Conservation (phyloP, 2,797 vertebrate genomes). For the Rhynchonycteris naso region DNA sequence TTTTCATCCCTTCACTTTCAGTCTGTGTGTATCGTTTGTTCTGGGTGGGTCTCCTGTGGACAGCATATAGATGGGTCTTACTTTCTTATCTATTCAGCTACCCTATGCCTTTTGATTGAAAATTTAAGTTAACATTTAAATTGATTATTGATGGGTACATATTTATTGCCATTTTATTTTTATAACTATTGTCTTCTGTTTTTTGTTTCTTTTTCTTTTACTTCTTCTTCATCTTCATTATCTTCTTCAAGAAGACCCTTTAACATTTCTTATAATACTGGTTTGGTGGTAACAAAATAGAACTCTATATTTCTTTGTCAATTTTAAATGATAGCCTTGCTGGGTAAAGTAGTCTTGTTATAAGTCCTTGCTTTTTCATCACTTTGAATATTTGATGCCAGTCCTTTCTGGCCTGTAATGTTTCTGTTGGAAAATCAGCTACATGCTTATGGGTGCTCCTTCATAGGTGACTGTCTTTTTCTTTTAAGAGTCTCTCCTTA, state of each 20-base stretch:
- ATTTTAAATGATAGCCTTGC: not conserved
- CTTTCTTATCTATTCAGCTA: not conserved
- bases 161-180: not conserved
- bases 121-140: not conserved
- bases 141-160: not conserved
- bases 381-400: not conserved
- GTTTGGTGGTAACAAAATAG: not conserved
- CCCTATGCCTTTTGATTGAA: not conserved
- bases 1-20: too few relatives aligned
- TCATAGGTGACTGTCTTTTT: not conserved
- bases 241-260: not conserved
- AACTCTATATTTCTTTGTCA: not conserved
- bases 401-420: not conserved
- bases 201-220: not conserved
- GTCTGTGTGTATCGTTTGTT: too few relatives aligned
- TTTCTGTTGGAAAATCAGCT: not conserved
- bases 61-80: not conserved
- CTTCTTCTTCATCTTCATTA: not conserved
- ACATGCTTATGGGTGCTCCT: not conserved
- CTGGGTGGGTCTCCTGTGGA: not conserved
- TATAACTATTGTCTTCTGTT: not conserved
- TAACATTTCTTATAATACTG: not conserved
- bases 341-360: not conserved
- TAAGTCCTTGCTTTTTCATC: not conserved
- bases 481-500: not conserved